Base-by-base conservation (phyloP, 2,888 invertebrate genomes). In the Epistrophe eligans region DNA sequence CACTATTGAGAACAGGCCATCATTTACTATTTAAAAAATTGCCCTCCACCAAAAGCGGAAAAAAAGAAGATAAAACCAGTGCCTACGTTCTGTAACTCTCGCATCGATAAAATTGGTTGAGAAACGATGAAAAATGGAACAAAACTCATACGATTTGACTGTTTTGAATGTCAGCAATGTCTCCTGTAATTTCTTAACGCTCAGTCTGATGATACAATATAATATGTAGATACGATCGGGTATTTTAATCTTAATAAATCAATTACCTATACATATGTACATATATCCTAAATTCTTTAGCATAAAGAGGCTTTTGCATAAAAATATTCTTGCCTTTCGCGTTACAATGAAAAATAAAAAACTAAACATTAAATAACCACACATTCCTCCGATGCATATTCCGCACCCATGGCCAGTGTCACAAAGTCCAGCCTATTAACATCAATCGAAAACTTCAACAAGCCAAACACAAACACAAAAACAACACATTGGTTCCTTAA, bases 351-450 rank as follows among this genome's bases (percentile, higher is more conserved):
- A 71, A 57, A 40, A 24, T 2, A 24, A 24, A 24, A 24, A 1
- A 24, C 3, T 24, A 24, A 77, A 57, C n/a, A 66, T 38, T 13
- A 28, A 19, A 24, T 35, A 24, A 11, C 32, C 17, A 50, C 19
- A 40, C 62, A 50, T 45, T 55, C 60, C 48, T 32, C n/a, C 5
- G 19, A 15, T 17, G 50, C 38, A 70, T 11, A 28, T 60, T 60
- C 71, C 3, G 24, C 76, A 45, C 77, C 72, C 24, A 62, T 52
- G 17, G 66, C 52, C 71, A 67, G 40, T 71, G 81, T 77, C 84
- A 81, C 72, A 76, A 81, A 84, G 52, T 72, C 38, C 80, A 71
- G 45, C 64, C 84, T 64, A 84, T 84, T 77, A 80, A 77, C 76
- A 80, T 84, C 76, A 58, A 72, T 80, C 76, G 32, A 71, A 60